Conservation (phyloP, 2,113 vertebrate genomes). For the Elephas maximus region DNA sequence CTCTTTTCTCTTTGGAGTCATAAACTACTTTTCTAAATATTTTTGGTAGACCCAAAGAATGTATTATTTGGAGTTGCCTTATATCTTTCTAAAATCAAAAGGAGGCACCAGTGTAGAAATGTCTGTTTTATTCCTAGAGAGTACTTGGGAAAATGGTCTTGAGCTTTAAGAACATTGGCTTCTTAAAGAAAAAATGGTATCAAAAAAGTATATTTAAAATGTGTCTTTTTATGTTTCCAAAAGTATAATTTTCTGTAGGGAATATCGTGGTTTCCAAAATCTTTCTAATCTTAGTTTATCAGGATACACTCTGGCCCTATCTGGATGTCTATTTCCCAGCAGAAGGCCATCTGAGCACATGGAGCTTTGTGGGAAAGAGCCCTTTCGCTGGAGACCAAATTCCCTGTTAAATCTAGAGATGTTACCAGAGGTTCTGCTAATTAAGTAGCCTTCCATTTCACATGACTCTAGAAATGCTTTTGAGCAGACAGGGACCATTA, state of each 20-base stretch:
- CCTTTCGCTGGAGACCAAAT: neutral
- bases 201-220: neutral
- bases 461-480: neutral
- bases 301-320: neutral
- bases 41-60: neutral
- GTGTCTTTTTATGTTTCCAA: neutral
- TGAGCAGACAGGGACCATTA: neutral
- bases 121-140: neutral
- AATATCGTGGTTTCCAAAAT: neutral
- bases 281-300: neutral
- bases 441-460: conserved; percentile 27
- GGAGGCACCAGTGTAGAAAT: neutral
- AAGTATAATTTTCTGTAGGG: neutral
- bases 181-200: conserved; percentile 1
- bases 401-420: neutral
- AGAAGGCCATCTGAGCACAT: no score
- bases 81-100: conserved; percentile 58
- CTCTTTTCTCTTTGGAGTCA: neutral
- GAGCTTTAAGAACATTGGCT: conserved; percentile 33
- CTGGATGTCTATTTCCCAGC: neutral
- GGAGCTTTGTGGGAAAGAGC: neutral
- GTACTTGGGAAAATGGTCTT: neutral
- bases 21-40: conserved; percentile 21
- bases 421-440: neutral
- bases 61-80: neutral